Evolutionary conservation across 2,797 vertebrate species (phyloP), one percentile per base, ranked within the genome.

Genomic region (Cyprinodon diabolis): DNA sequence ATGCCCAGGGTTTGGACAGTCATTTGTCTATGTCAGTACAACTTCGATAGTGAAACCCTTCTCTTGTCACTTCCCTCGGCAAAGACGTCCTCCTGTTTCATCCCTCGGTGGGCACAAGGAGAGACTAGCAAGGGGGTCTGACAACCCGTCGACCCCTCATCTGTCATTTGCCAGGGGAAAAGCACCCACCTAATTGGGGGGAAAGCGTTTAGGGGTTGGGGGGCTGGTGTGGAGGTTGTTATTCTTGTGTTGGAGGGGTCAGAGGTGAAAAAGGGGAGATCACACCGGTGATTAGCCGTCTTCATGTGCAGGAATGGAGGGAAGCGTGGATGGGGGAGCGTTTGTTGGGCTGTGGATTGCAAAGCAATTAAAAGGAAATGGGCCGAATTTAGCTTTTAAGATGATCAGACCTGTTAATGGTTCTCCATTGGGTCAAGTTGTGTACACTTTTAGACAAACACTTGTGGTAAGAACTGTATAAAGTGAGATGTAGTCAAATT

Each of bases 251-350:
- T 72, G 83, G 76, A 65, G 54, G 84, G 89, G 91, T 94, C 88
- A 93, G 82, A 92, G 92, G 93, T 94, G 86, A 87, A 85, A 88
- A 86, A 72, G 85, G 86, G 89, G 91, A 86, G 93, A 94, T 93
- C 91, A 89, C 87, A 87, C 79, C 69, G 74, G 86, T 88, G 91
- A 94, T 94, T 94, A 93, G 90, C 87, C 85, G 84, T 76, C 90
- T 91, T 89, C 86, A 82, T 89, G 84, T 87, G 84, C 58, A 83
- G 77, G 76, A 77, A 82, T 84, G 78, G 85, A 84, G 82, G 65
- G 71, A 76, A 73, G 68, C 37, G 7, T 56, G 69, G 73, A 76
- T 37, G 37, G 43, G 47, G 43, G 79, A 52, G 69, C 66, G 74
- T 74, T 85, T 58, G 73, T 60, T 69, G 69, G 82, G 76, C 84